Percentiles rank a stretch among this genome's conserved stretches.
These are phyloP conservation scores for Mesaphorura yosii DNA, from an alignment of 1,140 invertebrate genomes.

Conservation along the genomic window DNA sequence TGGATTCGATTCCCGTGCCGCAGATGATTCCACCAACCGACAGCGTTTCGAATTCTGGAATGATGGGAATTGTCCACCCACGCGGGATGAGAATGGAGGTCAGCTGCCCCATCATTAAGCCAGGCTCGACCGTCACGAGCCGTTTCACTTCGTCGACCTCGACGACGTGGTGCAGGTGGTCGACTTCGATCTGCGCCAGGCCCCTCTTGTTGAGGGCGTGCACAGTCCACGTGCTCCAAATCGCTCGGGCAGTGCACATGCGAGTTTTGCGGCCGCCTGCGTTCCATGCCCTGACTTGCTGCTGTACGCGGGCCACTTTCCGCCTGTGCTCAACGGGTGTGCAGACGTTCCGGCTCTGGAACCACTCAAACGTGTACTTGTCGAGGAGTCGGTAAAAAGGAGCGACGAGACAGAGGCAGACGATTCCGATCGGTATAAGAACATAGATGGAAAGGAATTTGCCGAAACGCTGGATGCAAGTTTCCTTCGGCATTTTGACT, in stretches of 20 bases:
- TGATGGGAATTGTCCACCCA: conserved; percentile 1
- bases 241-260: neutral
- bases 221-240: neutral
- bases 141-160: neutral
- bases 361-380: too few relatives aligned
- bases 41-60: conserved; percentile 1
- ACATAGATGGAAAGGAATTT: too few relatives aligned
- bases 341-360: too few relatives aligned
- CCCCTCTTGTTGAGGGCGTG: neutral
- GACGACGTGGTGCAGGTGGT: conserved; percentile 1
- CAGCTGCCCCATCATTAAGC: neutral
- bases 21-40: neutral
- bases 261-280: neutral
- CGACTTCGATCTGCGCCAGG: neutral
- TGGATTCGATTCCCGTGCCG: conserved; percentile 4
- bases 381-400: too few relatives aligned
- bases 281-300: neutral
- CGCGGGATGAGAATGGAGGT: neutral
- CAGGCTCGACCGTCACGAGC: neutral
- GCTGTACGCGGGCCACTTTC: too few relatives aligned
- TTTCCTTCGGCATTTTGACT: too few relatives aligned
- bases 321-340: too few relatives aligned
- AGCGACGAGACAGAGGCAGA: too few relatives aligned
- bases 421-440: too few relatives aligned
- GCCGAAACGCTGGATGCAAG: too few relatives aligned